Evolutionary conservation across 2,888 invertebrate genomes (phyloP), one percentile per base, ranked within the genome.

Genomic region (Mylabris sibirica): DNA sequence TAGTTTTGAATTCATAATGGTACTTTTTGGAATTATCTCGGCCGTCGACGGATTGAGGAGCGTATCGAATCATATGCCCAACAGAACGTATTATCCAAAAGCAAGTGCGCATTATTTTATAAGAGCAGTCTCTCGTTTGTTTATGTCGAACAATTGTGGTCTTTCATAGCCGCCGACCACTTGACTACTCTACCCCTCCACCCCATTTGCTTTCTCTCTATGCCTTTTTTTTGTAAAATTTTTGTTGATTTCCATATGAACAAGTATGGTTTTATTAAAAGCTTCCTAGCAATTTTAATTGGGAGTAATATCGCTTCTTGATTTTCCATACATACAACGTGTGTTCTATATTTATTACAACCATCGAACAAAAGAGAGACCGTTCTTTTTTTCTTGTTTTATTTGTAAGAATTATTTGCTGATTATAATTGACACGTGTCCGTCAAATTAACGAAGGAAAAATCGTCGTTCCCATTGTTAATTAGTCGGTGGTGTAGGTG

Each of bases 41-140:
- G 49, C 49, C 49, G 49, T 49, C 49, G 49, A 49, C 49, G 49
- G 49, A 49, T 11, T 22, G 49, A 49, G 49, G 49, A 72, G 72
- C 72, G 77, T 82, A 81, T 82, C 80, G 77, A 79, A 82, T 83
- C 81, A 82, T 75, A 79, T 80, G 82, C 81, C 79, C 76, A 79
- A 77, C 78, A 77, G 77, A 76, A 79, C 79, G 75, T 78, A 82
- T 81, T 82, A 80, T 80, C 74, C 49, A 20, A 74, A 71, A 66
- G 75, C 79, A 80, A 83, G 82, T 82, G 82, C 81, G 77, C 80
- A 81, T 83, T 83, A 82, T 83, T 81, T 80, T 74, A 77, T 78
- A 80, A 81, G 81, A 80, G 82, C 81, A 80, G 80, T 77, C 49
- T 20, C 20, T 49, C 79, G 78, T 80, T 80, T 81, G 81, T 81